phyloP scores from a whole-genome alignment of 2,113 vertebrate genomes.

The Cynopterus brachyotis region DNA sequence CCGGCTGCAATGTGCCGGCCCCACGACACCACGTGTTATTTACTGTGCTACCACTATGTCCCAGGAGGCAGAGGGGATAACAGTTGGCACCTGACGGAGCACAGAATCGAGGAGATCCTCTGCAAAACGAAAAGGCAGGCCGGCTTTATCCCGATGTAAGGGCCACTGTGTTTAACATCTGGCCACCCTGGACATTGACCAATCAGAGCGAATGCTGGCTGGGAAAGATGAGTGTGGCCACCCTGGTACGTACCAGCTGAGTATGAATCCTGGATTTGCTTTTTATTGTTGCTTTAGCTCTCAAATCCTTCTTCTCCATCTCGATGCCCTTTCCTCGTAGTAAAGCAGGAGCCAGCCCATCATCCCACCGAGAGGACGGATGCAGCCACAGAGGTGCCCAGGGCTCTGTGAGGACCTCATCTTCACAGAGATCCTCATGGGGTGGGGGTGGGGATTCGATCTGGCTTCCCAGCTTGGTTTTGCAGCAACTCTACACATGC shows the following conservation, averaged over 20 bases:
- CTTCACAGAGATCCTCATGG: background rate
- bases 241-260: background rate
- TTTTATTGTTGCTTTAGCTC: background rate
- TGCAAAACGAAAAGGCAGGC: background rate
- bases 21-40: rapidly evolving
- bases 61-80: background rate
- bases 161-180: too few species aligned
- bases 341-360: background rate
- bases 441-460: background rate
- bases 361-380: too few species aligned
- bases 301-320: background rate
- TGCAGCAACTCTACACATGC: background rate
- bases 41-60: background rate
- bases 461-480: background rate
- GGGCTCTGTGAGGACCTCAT: rapidly evolving
- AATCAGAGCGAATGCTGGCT: background rate
- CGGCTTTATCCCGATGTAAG: background rate
- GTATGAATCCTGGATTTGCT: background rate
- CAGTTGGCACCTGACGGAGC: background rate
- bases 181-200: background rate
- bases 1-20: rapidly evolving
- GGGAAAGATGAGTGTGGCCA: background rate
- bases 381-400: rapidly evolving
- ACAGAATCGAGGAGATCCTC: background rate
- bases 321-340: background rate